Conservation (phyloP, 2,113 vertebrate species). For the Xyrauchen texanus region DNA sequence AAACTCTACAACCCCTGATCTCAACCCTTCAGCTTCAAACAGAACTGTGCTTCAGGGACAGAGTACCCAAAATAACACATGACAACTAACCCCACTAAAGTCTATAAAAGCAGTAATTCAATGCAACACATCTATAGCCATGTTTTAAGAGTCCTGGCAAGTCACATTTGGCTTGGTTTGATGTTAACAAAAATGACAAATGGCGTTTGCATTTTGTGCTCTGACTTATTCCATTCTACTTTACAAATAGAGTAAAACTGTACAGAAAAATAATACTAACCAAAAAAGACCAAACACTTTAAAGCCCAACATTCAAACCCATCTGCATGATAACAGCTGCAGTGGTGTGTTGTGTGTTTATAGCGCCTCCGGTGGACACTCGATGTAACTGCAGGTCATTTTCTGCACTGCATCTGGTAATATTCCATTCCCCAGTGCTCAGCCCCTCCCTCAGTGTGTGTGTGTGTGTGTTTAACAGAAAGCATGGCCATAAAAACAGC, state of each 20-base stretch:
- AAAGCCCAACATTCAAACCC: background rate
- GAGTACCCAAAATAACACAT: too few species aligned
- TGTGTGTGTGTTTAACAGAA: background rate
- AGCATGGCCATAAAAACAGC: background rate
- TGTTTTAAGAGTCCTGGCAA: too few species aligned
- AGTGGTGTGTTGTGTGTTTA: background rate
- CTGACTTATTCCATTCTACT: too few species aligned
- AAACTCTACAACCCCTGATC: background rate
- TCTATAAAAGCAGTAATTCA: too few species aligned
- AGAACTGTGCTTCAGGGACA: background rate
- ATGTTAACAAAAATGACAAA: too few species aligned
- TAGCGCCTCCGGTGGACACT: slow-evolving; percentile 2
- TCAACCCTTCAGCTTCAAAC: background rate
- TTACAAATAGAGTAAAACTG: too few species aligned
- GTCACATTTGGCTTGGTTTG: too few species aligned
- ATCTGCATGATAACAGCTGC: background rate
- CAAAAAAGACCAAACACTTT: too few species aligned
- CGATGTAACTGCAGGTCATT: background rate
- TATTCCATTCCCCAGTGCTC: background rate
- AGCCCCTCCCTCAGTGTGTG: background rate
- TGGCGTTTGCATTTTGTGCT: too few species aligned
- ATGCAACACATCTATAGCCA: too few species aligned
- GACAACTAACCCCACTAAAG: too few species aligned
- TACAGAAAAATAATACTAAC: too few species aligned
- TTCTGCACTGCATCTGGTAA: slow-evolving; percentile 30